Base-by-base conservation (phyloP, 2,888 invertebrate species). In the Teleiodes luculella region DNA sequence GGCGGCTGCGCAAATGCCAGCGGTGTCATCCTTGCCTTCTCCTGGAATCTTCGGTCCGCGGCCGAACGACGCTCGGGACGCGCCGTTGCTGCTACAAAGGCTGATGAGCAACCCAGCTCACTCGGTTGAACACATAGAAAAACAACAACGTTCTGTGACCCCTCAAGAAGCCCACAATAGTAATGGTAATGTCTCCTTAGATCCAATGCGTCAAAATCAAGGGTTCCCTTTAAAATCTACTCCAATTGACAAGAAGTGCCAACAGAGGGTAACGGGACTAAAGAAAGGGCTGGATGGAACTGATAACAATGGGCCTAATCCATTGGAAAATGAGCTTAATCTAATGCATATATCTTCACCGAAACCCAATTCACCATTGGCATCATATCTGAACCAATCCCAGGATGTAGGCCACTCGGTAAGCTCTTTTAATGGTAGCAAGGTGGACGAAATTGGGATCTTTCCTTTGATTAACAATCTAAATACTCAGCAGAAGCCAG, bases 101-200 rank as follows among this genome's bases (percentile, higher is more conserved):
- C 89, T 96, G 30, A 94, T 96, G 92, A 95, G 96, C 35, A 94
- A 95, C 72, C 95, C 96, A 0, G 96, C 95, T 11, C 94, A 95
- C 74, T 93, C 93, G 53, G 93, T 96, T 0, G 97, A 97, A 75
- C 96, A 97, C 74, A 94, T 97, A 72, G 97, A 97, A 73, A 96
- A 96, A 69, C 94, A 94, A 66, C 96, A 96, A 67, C 91, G 95
- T 51, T 94, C 94, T 14, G 92, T 93, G 31, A 94, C 95, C 11
- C 95, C 95, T 0, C 93, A 93, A 63, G 91, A 92, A 59, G 74
- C 72, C 2, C 80, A 78, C 59, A 72, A 68, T 66, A 67, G 80
- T 18, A 87, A 87, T 68, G 86, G 83, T 16, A 83, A 80, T 55
- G 72, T 78, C 57, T 76, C 75, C 36, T 59, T 84, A 62, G 81